These are phyloP conservation scores for Paratrypauchen microcephalus DNA, from an alignment of 2,797 vertebrate genomes.

Conservation along the genomic window DNA sequence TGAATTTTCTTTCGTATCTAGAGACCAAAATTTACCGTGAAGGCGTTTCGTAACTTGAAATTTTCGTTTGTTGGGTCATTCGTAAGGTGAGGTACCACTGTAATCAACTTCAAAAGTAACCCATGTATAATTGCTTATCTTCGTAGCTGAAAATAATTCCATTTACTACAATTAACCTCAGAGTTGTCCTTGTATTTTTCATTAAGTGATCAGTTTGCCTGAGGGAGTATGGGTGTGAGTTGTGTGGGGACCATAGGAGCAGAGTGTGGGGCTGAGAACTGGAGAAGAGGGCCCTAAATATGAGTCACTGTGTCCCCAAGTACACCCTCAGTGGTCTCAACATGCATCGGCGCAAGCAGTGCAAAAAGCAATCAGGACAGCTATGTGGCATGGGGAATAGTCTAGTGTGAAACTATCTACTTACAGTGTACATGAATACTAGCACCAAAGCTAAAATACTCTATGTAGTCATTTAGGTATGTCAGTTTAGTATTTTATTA, in stretches of 20 bases:
- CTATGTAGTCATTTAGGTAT: neutral
- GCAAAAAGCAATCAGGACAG: slow-evolving; percentile 8
- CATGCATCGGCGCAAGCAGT: neutral
- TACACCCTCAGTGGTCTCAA: slow-evolving; percentile 4
- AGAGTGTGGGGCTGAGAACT: neutral
- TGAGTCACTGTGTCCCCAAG: slow-evolving; percentile 2
- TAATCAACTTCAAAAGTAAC: too few relatives aligned
- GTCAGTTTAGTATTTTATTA: neutral
- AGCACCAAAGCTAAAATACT: neutral
- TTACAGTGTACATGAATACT: neutral
- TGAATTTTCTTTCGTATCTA: too few relatives aligned
- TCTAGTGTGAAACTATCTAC: neutral
- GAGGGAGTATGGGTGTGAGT: neutral
- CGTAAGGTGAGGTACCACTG: too few relatives aligned
- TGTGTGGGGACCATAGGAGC: neutral
- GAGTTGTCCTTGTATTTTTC: neutral
- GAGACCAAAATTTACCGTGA: too few relatives aligned
- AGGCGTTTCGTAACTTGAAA: too few relatives aligned
- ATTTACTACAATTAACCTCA: neutral
- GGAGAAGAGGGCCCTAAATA: neutral
- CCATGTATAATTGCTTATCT: too few relatives aligned
- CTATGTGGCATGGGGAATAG: neutral
- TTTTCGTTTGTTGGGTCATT: too few relatives aligned
- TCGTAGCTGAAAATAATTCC: neutral
- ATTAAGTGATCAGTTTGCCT: neutral